Conservation (phyloP, 2,113 vertebrate genomes). For the Petrocephalus zakoni region DNA sequence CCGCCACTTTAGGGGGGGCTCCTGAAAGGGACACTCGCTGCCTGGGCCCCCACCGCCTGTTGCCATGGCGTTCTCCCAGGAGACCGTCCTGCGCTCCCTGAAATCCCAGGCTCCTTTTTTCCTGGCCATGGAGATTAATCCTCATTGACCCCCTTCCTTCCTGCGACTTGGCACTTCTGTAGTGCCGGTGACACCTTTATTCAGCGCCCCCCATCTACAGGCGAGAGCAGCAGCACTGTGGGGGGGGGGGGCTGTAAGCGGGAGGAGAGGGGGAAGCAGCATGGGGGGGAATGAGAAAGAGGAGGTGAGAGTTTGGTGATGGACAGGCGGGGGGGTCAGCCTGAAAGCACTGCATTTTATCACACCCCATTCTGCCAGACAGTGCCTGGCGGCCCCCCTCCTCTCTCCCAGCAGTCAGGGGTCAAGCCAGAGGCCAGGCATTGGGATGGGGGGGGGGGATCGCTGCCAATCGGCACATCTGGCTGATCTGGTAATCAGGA, state of each 20-base stretch:
- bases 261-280: background rate
- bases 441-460: background rate
- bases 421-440: background rate
- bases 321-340: conserved; percentile 40
- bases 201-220: conserved; percentile 31
- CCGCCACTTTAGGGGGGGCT: conserved; percentile 51
- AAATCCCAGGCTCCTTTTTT: conserved; percentile 54
- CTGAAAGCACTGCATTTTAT: conserved; percentile 37
- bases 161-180: conserved; percentile 39
- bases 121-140: conserved; percentile 52
- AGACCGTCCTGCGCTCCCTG: conserved; percentile 57
- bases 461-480: background rate
- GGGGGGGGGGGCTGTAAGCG: background rate
- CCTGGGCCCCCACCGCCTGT: conserved; percentile 54
- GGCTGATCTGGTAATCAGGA: conserved; percentile 6
- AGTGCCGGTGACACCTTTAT: conserved; percentile 40
- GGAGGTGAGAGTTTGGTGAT: background rate
- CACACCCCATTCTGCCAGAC: background rate
- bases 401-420: background rate
- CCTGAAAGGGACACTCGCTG: conserved; percentile 55
- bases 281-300: background rate
- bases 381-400: background rate
- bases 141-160: conserved; percentile 52
- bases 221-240: conserved; percentile 7
- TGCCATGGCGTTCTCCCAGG: conserved; percentile 63